These are phyloP conservation scores for Callosobruchus maculatus DNA, from an alignment of 2,888 invertebrate species.

Conservation along the genomic window DNA sequence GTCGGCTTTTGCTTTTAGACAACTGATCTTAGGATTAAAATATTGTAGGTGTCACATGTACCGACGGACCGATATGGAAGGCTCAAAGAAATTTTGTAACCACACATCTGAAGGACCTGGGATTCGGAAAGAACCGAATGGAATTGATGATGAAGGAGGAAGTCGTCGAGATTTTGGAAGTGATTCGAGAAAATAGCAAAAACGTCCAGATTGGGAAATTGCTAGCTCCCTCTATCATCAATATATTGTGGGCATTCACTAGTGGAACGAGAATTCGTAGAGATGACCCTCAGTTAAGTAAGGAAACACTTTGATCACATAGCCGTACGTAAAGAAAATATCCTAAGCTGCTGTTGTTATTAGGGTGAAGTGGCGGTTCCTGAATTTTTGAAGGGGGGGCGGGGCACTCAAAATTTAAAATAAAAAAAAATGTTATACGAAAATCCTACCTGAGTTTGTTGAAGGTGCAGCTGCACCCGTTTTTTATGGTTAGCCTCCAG, in stretches of 20 bases:
- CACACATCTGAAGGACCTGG: slow-evolving; percentile 51
- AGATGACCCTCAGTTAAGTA: slow-evolving; percentile 45
- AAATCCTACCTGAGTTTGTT: too few relatives aligned
- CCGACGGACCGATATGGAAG: slow-evolving; percentile 55
- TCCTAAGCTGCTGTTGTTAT: too few relatives aligned
- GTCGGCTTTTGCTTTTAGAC: too few relatives aligned
- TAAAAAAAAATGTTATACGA: too few relatives aligned
- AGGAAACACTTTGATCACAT: neutral
- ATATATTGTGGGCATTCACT: slow-evolving; percentile 62
- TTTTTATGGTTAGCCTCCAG: too few relatives aligned
- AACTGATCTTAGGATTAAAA: too few relatives aligned
- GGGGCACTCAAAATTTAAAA: too few relatives aligned
- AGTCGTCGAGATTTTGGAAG: slow-evolving; percentile 45
- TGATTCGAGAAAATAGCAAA: slow-evolving; percentile 29
- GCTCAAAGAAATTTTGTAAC: slow-evolving; percentile 54
- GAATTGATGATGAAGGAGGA: slow-evolving; percentile 51
- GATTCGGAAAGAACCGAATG: slow-evolving; percentile 54
- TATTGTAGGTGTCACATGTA: slow-evolving; percentile 55
- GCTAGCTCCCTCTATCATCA: slow-evolving; percentile 58
- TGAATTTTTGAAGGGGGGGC: too few relatives aligned
- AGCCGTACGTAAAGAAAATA: too few relatives aligned
- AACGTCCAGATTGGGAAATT: slow-evolving; percentile 38
- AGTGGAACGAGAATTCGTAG: slow-evolving; percentile 51
- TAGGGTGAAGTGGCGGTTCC: too few relatives aligned
- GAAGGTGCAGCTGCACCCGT: too few relatives aligned